A percentile compares a stretch with the other conserved stretches of the same genome.
Evolutionary conservation across 2,113 vertebrate species (phyloP).

Genomic region (Gambusia affinis): DNA sequence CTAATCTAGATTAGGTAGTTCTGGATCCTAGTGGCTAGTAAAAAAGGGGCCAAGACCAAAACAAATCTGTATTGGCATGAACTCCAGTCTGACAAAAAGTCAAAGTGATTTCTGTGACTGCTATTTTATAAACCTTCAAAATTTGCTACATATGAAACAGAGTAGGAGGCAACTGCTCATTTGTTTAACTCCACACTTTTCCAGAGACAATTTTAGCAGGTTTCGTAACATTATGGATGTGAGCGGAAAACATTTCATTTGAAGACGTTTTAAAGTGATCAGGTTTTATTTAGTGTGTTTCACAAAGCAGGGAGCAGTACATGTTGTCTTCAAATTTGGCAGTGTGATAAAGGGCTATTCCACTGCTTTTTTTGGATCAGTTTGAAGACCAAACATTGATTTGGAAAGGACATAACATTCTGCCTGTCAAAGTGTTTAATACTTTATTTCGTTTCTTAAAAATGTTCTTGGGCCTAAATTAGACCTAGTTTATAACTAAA

Average conservation of each 20-base stretch:
- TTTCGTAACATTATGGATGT: too few relatives aligned
- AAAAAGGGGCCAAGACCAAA: too few relatives aligned
- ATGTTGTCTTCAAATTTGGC: too few relatives aligned
- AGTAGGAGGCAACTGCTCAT: slow-evolving; percentile 18
- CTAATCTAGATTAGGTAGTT: too few relatives aligned
- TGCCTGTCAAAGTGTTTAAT: background rate
- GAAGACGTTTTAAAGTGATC: too few relatives aligned
- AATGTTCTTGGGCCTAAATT: background rate
- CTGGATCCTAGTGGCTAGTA: too few relatives aligned
- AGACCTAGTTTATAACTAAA: background rate
- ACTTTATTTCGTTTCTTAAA: background rate
- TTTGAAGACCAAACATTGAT: background rate
- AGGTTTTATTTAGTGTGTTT: too few relatives aligned
- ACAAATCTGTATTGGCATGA: background rate
- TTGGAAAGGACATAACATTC: background rate
- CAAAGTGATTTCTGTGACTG: background rate
- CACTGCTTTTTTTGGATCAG: background rate
- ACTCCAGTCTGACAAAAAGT: background rate
- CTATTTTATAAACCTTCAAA: background rate
- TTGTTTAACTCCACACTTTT: background rate
- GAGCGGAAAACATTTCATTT: too few relatives aligned
- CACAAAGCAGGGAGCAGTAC: too few relatives aligned
- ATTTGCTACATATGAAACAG: background rate
- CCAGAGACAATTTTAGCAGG: too few relatives aligned
- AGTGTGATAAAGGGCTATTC: too few relatives aligned